These are phyloP conservation scores for Hemibagrus wyckioides DNA, from an alignment of 2,113 vertebrate species.

Conservation along the genomic window DNA sequence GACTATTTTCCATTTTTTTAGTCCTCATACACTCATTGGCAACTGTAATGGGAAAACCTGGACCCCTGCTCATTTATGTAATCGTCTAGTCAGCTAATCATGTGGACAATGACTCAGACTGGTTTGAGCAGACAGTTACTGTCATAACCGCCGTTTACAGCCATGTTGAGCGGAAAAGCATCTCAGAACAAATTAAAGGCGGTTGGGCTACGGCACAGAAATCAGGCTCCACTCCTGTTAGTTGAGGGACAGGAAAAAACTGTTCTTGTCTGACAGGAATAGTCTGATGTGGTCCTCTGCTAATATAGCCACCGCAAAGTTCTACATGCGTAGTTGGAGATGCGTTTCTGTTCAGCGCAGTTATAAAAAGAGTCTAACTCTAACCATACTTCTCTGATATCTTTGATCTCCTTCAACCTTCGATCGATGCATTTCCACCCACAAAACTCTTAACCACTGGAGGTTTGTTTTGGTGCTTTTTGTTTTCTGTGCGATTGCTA, in stretches of 20 bases:
- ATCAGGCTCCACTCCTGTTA: background rate
- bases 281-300: background rate
- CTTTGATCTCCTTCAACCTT: background rate
- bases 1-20: background rate
- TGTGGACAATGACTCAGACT: background rate
- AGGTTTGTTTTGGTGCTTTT: background rate
- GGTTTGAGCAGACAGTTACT: background rate
- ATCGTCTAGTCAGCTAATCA: background rate
- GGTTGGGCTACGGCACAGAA: background rate
- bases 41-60: background rate
- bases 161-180: background rate
- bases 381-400: background rate
- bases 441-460: background rate
- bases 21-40: background rate
- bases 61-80: background rate
- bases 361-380: background rate
- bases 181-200: too few relatives aligned
- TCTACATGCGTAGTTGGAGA: background rate
- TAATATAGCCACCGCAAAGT: background rate
- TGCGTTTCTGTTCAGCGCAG: background rate
- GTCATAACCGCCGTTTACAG: background rate
- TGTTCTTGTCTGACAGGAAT: background rate
- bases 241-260: background rate
- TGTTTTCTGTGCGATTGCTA: background rate
- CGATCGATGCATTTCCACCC: background rate